These are phyloP conservation scores for Scylla paramamosain DNA, from an alignment of 1,140 invertebrate species.

Conservation along the genomic window DNA sequence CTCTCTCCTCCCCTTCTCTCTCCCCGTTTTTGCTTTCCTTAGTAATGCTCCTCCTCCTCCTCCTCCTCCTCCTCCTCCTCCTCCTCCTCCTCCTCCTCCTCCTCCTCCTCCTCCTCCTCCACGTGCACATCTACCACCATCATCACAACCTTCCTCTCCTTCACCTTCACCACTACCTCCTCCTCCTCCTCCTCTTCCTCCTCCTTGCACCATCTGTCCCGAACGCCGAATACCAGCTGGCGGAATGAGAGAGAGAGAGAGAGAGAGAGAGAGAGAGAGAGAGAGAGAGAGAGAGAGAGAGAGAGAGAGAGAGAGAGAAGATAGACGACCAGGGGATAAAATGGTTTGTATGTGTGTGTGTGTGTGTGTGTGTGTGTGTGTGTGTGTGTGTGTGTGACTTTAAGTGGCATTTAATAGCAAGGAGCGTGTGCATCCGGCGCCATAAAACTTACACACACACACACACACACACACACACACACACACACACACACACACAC, in stretches of 20 bases:
- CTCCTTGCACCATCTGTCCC: no score
- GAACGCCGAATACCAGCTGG: no score
- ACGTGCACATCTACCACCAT: neutral
- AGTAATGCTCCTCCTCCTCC: neutral
- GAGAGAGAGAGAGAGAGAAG: neutral
- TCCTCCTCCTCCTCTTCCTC: no score
- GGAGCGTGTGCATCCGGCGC: neutral
- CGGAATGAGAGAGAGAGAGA: neutral
- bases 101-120: no score
- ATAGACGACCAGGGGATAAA: no score
- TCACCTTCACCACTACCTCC: neutral
- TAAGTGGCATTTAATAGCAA: neutral
- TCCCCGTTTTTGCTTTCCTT: no score
- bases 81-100: no score
- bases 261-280: neutral
- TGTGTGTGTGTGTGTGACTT: neutral
- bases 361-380: slow-evolving; percentile 52
- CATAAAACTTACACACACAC: neutral
- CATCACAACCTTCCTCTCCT: neutral
- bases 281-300: neutral
- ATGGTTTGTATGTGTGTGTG: neutral
- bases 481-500: neutral
- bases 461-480: neutral
- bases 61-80: slow-evolving; percentile 6
- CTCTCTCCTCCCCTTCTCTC: neutral